Evolutionary conservation across 2,113 vertebrate species (phyloP).

Genomic region (Leptobrachium ailaonicum): DNA sequence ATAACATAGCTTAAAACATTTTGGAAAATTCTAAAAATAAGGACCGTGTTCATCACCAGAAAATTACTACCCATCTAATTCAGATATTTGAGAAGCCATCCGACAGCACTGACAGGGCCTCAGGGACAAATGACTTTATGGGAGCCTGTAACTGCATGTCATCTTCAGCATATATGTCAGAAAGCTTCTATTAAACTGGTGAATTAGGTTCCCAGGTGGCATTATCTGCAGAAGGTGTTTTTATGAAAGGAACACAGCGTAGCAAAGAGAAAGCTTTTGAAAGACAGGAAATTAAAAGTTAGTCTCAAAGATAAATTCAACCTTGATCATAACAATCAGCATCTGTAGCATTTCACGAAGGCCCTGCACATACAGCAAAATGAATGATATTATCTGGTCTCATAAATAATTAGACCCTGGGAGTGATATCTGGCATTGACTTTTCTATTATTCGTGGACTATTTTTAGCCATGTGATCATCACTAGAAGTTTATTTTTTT

Average conservation of each 20-base stretch:
- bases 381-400: slow-evolving; percentile 4
- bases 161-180: slow-evolving; percentile 40
- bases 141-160: slow-evolving; percentile 28
- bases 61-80: slow-evolving; percentile 43
- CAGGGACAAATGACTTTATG: slow-evolving; percentile 36
- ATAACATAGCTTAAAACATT: slow-evolving; percentile 7
- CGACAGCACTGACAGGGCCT: slow-evolving; percentile 38
- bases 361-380: neutral
- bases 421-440: neutral
- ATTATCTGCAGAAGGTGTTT: slow-evolving; percentile 24
- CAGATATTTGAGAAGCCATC: slow-evolving; percentile 38
- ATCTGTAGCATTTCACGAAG: slow-evolving; percentile 21
- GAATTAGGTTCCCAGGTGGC: slow-evolving; percentile 42
- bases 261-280: slow-evolving; percentile 26
- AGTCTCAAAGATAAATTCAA: slow-evolving; percentile 7
- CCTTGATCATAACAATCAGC: slow-evolving; percentile 23
- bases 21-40: slow-evolving; percentile 36
- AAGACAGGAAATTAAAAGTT: slow-evolving; percentile 38
- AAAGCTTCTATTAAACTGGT: slow-evolving; percentile 35
- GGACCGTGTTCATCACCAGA: slow-evolving; percentile 34
- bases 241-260: slow-evolving; percentile 17
- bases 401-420: slow-evolving; percentile 24
- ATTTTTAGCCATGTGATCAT: too few relatives aligned
- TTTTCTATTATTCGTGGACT: slow-evolving; percentile 3
- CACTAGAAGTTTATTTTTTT: too few relatives aligned